phyloP scores from a whole-genome alignment of 2,113 vertebrate genomes.

The Oplegnathus fasciatus region DNA sequence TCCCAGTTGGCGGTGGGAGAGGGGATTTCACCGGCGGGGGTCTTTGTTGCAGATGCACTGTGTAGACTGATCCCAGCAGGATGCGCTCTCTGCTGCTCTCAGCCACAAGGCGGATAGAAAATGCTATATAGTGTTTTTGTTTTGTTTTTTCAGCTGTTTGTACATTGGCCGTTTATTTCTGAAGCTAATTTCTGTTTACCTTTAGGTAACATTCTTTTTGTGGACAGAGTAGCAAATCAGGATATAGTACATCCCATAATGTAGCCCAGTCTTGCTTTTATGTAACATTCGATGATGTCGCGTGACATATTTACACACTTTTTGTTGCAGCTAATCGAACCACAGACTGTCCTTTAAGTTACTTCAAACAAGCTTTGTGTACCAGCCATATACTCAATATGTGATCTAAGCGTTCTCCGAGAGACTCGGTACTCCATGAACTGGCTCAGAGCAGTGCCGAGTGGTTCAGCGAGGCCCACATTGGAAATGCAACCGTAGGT shows the following conservation, averaged over 20 bases:
- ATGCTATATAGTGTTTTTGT: background rate
- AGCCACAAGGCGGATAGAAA: conserved; percentile 15
- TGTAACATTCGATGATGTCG: background rate
- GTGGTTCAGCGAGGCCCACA: conserved; percentile 48
- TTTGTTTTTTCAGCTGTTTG: conserved; percentile 1
- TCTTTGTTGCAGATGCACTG: conserved; percentile 53
- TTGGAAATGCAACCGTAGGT: conserved; percentile 73
- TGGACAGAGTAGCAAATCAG: background rate
- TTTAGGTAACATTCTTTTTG: background rate
- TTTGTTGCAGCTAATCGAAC: background rate
- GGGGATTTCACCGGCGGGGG: conserved; percentile 57
- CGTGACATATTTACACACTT: background rate
- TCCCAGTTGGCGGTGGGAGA: conserved; percentile 33
- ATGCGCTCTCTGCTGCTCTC: conserved; percentile 15
- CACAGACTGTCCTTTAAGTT: background rate
- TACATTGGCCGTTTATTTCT: conserved; percentile 4
- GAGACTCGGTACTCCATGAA: conserved; percentile 2
- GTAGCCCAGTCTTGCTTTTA: background rate
- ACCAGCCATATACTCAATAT: conserved; percentile 1
- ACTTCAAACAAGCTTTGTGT: background rate
- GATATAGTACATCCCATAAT: background rate
- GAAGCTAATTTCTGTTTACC: background rate
- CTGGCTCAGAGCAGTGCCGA: conserved; percentile 20
- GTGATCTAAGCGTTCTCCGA: conserved; percentile 24
- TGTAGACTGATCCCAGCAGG: conserved; percentile 58